phyloP scores from a whole-genome alignment of 2,888 invertebrate species.

The Morpho achilles region DNA sequence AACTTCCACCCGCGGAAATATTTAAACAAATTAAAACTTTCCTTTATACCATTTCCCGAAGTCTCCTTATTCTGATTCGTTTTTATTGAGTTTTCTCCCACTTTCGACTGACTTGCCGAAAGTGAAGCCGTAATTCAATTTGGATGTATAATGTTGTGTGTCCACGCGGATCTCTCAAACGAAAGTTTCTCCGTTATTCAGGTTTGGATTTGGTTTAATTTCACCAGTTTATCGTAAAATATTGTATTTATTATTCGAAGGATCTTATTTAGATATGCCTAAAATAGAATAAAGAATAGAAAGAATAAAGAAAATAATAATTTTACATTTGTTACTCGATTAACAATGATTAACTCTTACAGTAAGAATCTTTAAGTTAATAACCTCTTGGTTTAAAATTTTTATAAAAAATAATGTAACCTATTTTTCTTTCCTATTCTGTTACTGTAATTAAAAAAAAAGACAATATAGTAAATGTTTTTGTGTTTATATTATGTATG shows the following conservation, averaged over 20 bases:
- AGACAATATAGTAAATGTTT: no score
- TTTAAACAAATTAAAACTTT: slow-evolving; percentile 78
- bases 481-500: no score
- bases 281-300: no score
- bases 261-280: no score
- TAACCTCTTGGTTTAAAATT: no score
- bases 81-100: slow-evolving; percentile 52
- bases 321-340: no score
- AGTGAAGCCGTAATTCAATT: slow-evolving; percentile 34
- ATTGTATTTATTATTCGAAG: background rate
- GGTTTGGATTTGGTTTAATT: slow-evolving; percentile 9
- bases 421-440: no score
- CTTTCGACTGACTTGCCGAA: slow-evolving; percentile 38
- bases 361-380: no score
- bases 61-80: slow-evolving; percentile 56
- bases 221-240: background rate
- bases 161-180: slow-evolving; percentile 23
- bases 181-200: slow-evolving; percentile 11
- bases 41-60: slow-evolving; percentile 58
- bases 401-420: no score
- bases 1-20: slow-evolving; percentile 61
- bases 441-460: no score
- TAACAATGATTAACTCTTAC: no score
- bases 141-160: slow-evolving; percentile 30
- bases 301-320: no score